A percentile compares a stretch with the other conserved stretches of the same genome.
phyloP scores from a whole-genome alignment of 2,888 invertebrate species.

The Drosophila vallismaia region DNA sequence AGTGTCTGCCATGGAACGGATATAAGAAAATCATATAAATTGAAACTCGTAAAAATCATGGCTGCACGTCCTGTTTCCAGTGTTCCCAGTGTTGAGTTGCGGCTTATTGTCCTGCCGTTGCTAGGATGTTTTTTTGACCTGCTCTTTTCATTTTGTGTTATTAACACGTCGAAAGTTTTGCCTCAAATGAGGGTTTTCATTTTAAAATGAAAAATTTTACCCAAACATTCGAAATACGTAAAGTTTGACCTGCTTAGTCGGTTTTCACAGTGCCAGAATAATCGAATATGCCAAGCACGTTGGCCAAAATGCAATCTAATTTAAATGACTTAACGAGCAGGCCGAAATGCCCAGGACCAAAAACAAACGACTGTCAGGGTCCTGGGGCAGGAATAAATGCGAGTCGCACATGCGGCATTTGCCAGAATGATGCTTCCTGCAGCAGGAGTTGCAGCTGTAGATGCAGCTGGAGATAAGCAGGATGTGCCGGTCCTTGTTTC shows the following conservation, averaged over 20 bases:
- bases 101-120: slow-evolving; percentile 68
- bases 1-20: slow-evolving; percentile 54
- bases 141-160: slow-evolving; percentile 24
- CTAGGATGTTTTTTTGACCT: slow-evolving; percentile 20
- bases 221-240: neutral
- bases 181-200: neutral
- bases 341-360: slow-evolving; percentile 14
- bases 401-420: slow-evolving; percentile 44
- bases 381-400: slow-evolving; percentile 31
- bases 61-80: slow-evolving; percentile 58
- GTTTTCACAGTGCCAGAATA: neutral
- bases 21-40: slow-evolving; percentile 75
- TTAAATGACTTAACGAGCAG: slow-evolving; percentile 27
- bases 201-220: neutral
- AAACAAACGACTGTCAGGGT: slow-evolving; percentile 22
- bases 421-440: slow-evolving; percentile 22
- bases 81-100: slow-evolving; percentile 28
- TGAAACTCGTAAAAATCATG: slow-evolving; percentile 79
- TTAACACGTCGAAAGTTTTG: neutral
- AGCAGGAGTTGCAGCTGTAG: slow-evolving; percentile 14
- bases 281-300: slow-evolving; percentile 49
- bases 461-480: slow-evolving; percentile 25
- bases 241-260: neutral
- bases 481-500: slow-evolving; percentile 12
- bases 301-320: slow-evolving; percentile 57